Evolutionary conservation across 2,113 vertebrate genomes (phyloP).

Genomic region (Eudyptes chrysolophus): DNA sequence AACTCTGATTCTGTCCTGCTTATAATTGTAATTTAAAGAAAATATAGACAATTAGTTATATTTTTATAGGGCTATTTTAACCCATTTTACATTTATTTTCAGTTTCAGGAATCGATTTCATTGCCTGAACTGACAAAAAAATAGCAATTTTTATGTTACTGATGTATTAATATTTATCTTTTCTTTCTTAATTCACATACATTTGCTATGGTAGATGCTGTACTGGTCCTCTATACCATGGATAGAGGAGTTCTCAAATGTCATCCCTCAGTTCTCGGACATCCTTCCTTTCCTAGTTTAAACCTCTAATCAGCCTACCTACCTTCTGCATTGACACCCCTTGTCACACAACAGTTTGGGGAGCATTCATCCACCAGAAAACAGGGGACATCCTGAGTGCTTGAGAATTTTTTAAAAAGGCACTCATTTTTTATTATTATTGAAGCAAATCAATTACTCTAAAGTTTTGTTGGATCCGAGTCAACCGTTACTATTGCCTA

Average conservation of each 20-base stretch:
- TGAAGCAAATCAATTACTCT: slow-evolving; percentile 32
- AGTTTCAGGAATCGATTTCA: background rate
- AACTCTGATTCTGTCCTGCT: background rate
- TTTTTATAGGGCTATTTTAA: background rate
- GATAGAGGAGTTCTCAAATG: background rate
- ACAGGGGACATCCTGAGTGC: background rate
- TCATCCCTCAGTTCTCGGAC: background rate
- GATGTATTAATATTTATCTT: background rate
- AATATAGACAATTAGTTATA: background rate
- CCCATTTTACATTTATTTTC: background rate
- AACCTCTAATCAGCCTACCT: background rate
- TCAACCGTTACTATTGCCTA: background rate
- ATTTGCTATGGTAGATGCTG: background rate
- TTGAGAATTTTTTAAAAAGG: background rate
- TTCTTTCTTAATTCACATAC: background rate
- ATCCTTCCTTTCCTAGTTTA: background rate
- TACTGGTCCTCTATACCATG: background rate
- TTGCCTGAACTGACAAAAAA: background rate
- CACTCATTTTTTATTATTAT: background rate
- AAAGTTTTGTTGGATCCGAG: background rate
- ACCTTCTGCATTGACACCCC: background rate
- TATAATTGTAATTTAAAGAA: background rate
- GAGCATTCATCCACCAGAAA: background rate
- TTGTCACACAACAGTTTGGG: background rate
- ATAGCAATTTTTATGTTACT: background rate